A percentile compares a stretch with the other conserved stretches of the same genome.
Conservation (phyloP, 2,797 vertebrate genomes). For the Craterocephalus amniculus region DNA sequence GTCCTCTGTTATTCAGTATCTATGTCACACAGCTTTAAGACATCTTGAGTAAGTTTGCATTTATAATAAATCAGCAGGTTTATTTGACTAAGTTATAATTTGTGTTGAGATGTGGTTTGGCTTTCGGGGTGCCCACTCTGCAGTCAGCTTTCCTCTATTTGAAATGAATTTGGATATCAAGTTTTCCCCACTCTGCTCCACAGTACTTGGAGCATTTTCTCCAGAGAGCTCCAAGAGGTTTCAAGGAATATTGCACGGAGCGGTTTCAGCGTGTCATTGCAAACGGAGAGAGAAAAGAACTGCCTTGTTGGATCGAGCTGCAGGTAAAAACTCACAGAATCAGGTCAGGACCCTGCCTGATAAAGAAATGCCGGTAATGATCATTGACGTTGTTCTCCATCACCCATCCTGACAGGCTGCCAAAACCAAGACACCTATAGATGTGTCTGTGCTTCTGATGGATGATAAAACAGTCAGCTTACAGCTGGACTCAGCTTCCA, state of each 20-base stretch:
- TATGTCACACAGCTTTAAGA: too few species aligned
- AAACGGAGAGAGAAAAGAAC: constrained; percentile 89
- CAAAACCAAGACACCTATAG: constrained; percentile 84
- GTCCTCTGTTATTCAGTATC: too few species aligned
- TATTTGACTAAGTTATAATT: background rate
- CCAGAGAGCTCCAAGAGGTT: constrained; percentile 78
- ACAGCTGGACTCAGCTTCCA: constrained; percentile 89
- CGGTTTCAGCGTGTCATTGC: constrained; percentile 84
- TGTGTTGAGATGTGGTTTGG: background rate
- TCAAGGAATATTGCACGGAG: constrained; percentile 84
- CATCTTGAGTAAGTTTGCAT: background rate
- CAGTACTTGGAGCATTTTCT: constrained; percentile 92
- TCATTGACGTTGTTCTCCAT: background rate
- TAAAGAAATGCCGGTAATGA: background rate
- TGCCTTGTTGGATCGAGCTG: constrained; percentile 91
- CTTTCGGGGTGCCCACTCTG: background rate
- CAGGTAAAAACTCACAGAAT: constrained; percentile 79
- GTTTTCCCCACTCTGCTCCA: constrained; percentile 2
- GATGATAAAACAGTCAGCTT: constrained; percentile 81
- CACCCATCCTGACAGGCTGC: constrained; percentile 83
- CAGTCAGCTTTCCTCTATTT: background rate
- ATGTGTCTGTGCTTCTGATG: constrained; percentile 82
- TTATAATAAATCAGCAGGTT: background rate
- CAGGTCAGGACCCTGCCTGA: background rate
- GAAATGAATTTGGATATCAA: rapidly evolving